These are phyloP conservation scores for Amitus sp. DNA, from an alignment of 2,888 invertebrate genomes.

Conservation along the genomic window DNA sequence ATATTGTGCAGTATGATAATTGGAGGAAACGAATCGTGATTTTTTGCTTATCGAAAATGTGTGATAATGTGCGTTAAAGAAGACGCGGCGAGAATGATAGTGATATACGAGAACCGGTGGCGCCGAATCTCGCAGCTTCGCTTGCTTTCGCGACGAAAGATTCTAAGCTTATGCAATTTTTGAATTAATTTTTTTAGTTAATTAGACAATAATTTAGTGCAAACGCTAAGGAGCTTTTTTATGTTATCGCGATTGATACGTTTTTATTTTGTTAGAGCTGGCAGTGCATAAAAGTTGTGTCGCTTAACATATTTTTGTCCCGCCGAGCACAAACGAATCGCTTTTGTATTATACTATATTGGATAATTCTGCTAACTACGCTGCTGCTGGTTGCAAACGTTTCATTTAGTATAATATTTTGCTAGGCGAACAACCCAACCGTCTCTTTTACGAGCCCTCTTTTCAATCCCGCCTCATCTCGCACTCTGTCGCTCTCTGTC, in stretches of 20 bases:
- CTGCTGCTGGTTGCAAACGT: conserved; percentile 57
- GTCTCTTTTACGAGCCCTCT: conserved; percentile 36
- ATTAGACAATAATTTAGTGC: conserved; percentile 36
- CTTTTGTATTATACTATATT: conserved; percentile 58
- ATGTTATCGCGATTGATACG: conserved; percentile 47
- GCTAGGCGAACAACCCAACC: conserved; percentile 42
- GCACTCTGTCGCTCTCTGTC: conserved; percentile 35
- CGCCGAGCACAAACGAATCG: conserved; percentile 55
- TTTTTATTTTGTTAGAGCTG: conserved; percentile 58
- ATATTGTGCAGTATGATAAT: conserved; percentile 19
- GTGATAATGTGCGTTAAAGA: no score
- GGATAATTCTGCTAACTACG: conserved; percentile 61
- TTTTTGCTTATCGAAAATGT: not conserved
- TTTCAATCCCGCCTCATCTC: conserved; percentile 6
- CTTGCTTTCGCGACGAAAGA: conserved; percentile 50
- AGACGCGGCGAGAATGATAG: not conserved
- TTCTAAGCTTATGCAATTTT: conserved; percentile 44
- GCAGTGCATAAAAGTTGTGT: conserved; percentile 61
- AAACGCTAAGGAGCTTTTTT: conserved; percentile 44
- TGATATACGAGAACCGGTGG: no score
- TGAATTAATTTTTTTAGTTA: conserved; percentile 40
- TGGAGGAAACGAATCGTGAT: not conserved
- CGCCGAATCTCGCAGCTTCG: conserved; percentile 50
- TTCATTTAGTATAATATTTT: conserved; percentile 52
- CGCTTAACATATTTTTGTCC: conserved; percentile 59